Conservation (phyloP, 2,888 invertebrate genomes). For the Xestia ashworthii region DNA sequence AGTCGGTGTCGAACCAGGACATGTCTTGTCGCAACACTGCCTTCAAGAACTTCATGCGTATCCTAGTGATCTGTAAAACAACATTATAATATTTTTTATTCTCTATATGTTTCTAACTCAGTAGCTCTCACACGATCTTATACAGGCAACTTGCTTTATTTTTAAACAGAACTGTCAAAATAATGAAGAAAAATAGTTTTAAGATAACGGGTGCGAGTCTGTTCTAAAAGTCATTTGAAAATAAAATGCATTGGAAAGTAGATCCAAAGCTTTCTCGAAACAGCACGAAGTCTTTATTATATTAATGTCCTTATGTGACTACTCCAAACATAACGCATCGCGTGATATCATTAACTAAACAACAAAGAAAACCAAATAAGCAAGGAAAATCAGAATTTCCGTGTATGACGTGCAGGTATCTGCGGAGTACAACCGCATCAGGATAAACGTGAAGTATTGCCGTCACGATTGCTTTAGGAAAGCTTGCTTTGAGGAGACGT, state of each 20-base stretch:
- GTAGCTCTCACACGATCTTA: neutral
- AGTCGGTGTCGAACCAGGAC: slow-evolving; percentile 93
- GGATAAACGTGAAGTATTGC: slow-evolving; percentile 19
- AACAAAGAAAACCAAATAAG: slow-evolving; percentile 13
- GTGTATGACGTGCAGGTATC: neutral
- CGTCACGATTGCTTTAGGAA: neutral
- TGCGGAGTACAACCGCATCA: slow-evolving; percentile 16
- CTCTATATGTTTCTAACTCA: neutral
- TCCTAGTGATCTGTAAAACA: slow-evolving; percentile 89
- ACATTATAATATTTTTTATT: neutral
- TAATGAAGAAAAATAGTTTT: too few relatives aligned
- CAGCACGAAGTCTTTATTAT: neutral
- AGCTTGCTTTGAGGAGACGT: slow-evolving; percentile 16
- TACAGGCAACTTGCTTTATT: neutral
- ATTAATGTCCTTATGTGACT: neutral
- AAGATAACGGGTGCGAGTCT: neutral
- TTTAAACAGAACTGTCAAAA: neutral
- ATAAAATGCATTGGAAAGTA: neutral
- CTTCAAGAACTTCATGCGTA: slow-evolving; percentile 91
- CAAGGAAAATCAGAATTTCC: slow-evolving; percentile 17
- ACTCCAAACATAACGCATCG: neutral
- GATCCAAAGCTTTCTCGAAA: neutral
- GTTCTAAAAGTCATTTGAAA: neutral
- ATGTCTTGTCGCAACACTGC: slow-evolving; percentile 93
- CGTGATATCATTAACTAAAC: neutral